Evolutionary conservation across 2,113 vertebrate genomes (phyloP).

Genomic region (Galbula dea): DNA sequence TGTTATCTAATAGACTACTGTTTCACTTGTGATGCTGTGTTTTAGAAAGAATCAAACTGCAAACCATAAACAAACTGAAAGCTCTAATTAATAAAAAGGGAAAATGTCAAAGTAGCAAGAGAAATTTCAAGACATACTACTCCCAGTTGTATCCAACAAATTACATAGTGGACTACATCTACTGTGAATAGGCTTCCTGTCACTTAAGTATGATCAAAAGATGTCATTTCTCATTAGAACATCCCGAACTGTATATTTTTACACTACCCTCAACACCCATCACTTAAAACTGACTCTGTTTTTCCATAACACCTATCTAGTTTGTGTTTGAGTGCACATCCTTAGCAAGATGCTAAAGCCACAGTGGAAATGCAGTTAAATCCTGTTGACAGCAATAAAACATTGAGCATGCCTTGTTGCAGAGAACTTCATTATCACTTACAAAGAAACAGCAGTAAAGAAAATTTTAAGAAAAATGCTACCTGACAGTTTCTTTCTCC

Average conservation of each 20-base stretch:
- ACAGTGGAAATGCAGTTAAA: slow-evolving; percentile 62
- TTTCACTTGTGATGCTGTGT: slow-evolving; percentile 1
- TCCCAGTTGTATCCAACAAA: not conserved
- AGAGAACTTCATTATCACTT: slow-evolving; percentile 49
- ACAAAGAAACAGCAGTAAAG: slow-evolving; percentile 22
- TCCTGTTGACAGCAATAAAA: slow-evolving; percentile 46
- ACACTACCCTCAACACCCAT: not conserved
- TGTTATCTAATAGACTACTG: not conserved
- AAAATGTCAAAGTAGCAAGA: not conserved
- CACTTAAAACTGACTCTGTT: not conserved
- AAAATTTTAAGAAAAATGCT: not conserved
- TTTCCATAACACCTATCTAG: slow-evolving; percentile 8
- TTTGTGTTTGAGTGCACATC: slow-evolving; percentile 59
- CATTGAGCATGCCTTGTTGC: slow-evolving; percentile 53
- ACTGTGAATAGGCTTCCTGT: not conserved
- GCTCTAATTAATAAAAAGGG: not conserved
- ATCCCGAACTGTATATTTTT: not conserved
- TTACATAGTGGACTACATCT: not conserved
- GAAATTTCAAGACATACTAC: not conserved
- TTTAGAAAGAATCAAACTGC: not conserved
- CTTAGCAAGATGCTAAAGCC: slow-evolving; percentile 39
- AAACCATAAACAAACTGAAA: slow-evolving; percentile 4
- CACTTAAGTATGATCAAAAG: not conserved
- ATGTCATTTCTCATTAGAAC: not conserved
- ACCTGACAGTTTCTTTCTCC: not conserved